Conservation (phyloP, 2,797 vertebrate species). For the Eulemur mongoz region DNA sequence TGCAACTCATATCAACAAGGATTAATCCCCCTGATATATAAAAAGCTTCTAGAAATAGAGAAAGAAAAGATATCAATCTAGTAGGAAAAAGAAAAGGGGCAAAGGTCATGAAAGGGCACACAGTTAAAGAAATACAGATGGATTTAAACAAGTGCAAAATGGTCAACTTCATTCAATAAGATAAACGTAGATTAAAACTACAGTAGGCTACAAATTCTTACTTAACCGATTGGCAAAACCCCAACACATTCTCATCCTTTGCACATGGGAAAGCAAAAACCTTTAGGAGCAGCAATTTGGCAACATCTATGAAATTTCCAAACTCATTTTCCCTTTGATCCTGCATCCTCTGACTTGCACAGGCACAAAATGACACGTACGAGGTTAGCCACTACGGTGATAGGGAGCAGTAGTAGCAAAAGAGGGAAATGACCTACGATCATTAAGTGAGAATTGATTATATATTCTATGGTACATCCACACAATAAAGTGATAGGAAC, state of each 20-base stretch:
- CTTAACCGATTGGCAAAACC: neutral
- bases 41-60: neutral
- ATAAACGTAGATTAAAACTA: neutral
- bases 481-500: neutral
- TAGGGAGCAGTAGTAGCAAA: neutral
- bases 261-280: neutral
- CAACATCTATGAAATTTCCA: neutral
- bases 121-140: neutral
- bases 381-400: neutral
- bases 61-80: neutral
- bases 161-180: neutral
- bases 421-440: neutral
- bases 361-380: neutral
- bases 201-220: neutral
- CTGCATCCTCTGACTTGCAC: neutral
- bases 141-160: neutral
- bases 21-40: neutral
- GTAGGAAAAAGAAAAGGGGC: neutral
- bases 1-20: neutral
- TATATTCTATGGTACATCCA: neutral
- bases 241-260: neutral
- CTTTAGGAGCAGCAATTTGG: neutral
- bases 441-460: neutral
- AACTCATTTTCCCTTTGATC: neutral
- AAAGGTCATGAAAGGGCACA: neutral